Evolutionary conservation across 2,888 invertebrate genomes (phyloP), one percentile per base, ranked within the genome.

Genomic region (Dioctria rufipes): DNA sequence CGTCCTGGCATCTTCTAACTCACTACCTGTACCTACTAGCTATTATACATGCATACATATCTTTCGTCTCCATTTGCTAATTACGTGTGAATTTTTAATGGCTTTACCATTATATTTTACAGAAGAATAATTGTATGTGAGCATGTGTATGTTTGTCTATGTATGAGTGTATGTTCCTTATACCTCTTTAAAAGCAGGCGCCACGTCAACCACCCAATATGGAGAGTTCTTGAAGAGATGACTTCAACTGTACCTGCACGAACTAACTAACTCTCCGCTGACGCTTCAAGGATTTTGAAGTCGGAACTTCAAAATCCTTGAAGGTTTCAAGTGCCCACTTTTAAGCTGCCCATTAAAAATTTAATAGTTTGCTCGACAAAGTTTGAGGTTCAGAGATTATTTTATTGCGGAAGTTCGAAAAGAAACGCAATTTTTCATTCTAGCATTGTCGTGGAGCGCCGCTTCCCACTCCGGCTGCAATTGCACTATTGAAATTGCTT

Each of bases 1-100:
- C 58, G 58, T 5, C 8, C 11, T 39, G 8, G 25, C 37, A 51
- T 9, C 51, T 51, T 9, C 25, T 13, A 67, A 9, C 25, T 8
- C 9, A 69, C 67, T 25, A 69, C 37, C 43, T 69, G 49, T 49
- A 13, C 54, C 67, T 25, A n/a, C 46, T 25, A 2, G 25, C 25
- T 25, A 25, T 25, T 25, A 25, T 25, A 25, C 25, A 25, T 25
- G 0, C 25, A 25, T 54, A n/a, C 11, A 54, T 54, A n/a, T 25
- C 6, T 42, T 13, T 42, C 43, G 58, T 69, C 58, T 11, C 42
- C 73, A 73, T 71, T 78, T 78, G 78, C 81, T 81, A 81, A 81
- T 81, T 81, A 81, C 80, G 65, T 77, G 80, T 81, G 80, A 81
- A 81, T 80, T 81, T 81, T 81, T 81, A 81, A 81, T 81, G 78